phyloP scores from a whole-genome alignment of 1,140 invertebrate genomes.

The Patella vulgata region DNA sequence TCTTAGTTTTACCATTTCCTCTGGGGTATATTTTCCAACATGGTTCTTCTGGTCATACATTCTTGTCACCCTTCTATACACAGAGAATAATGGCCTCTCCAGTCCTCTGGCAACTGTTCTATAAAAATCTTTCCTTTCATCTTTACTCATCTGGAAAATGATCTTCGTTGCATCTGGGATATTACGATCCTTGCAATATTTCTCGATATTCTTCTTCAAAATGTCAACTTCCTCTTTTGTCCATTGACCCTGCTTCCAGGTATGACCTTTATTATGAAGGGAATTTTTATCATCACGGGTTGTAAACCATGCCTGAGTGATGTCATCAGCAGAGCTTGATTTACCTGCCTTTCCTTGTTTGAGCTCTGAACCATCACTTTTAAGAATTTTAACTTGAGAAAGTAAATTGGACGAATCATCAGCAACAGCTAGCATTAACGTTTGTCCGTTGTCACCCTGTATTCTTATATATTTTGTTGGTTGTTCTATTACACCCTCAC shows the following conservation, averaged over 20 bases:
- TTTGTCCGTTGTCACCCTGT: conserved; percentile 58
- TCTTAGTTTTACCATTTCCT: conserved; percentile 67
- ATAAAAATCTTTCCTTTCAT: conserved; percentile 70
- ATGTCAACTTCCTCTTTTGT: conserved; percentile 69
- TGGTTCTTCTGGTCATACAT: conserved; percentile 71
- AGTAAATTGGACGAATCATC: conserved; percentile 13
- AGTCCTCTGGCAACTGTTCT: conserved; percentile 67
- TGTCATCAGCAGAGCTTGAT: conserved; percentile 29
- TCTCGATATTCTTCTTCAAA: conserved; percentile 65
- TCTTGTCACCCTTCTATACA: conserved; percentile 69
- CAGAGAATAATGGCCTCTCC: conserved; percentile 69
- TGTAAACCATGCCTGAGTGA: conserved; percentile 68
- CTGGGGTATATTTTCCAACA: conserved; percentile 69
- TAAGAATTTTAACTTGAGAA: background rate
- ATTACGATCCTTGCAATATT: conserved; percentile 66
- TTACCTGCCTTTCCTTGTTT: background rate
- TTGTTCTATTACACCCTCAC: background rate
- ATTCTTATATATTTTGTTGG: conserved; percentile 52
- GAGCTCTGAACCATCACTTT: background rate
- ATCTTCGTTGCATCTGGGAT: conserved; percentile 67
- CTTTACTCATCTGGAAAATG: conserved; percentile 70
- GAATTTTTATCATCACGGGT: conserved; percentile 66
- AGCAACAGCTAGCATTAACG: conserved; percentile 55
- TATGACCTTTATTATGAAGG: conserved; percentile 64
- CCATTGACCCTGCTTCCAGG: conserved; percentile 71